Conservation (phyloP, 2,888 invertebrate species). For the Eugnorisma glareosa region DNA sequence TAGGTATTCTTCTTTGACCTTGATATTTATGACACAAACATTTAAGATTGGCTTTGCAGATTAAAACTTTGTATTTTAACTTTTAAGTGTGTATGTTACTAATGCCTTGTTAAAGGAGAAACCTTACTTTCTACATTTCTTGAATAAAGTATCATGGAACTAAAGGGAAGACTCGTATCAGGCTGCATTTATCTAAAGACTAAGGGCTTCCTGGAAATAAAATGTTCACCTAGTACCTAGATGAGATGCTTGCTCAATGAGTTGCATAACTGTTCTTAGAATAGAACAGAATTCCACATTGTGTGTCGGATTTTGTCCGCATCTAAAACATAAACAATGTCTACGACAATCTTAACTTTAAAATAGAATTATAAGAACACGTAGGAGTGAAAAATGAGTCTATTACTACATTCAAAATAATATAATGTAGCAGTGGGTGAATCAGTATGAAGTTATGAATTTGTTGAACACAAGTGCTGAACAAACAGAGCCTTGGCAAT, state of each 20-base stretch:
- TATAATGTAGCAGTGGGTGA: slow-evolving; percentile 38
- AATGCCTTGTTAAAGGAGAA: slow-evolving; percentile 42
- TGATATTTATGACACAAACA: slow-evolving; percentile 82
- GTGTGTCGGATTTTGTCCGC: slow-evolving; percentile 43
- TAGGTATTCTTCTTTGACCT: slow-evolving; percentile 78
- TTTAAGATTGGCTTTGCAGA: slow-evolving; percentile 74
- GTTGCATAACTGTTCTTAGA: slow-evolving; percentile 62
- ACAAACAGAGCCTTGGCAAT: slow-evolving; percentile 76
- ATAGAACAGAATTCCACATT: slow-evolving; percentile 49
- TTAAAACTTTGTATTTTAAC: slow-evolving; percentile 68
- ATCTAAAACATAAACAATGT: slow-evolving; percentile 44
- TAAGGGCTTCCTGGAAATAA: slow-evolving; percentile 51
- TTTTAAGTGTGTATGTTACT: slow-evolving; percentile 50
- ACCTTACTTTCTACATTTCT: slow-evolving; percentile 27
- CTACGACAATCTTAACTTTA: slow-evolving; percentile 37
- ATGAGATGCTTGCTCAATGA: slow-evolving; percentile 53
- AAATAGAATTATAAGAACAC: slow-evolving; percentile 45
- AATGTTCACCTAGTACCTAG: slow-evolving; percentile 45
- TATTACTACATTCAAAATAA: slow-evolving; percentile 23
- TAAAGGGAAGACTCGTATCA: not conserved
- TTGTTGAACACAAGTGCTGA: slow-evolving; percentile 71
- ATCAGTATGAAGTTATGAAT: slow-evolving; percentile 64
- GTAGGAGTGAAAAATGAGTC: slow-evolving; percentile 39
- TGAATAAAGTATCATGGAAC: not conserved
- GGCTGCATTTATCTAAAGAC: slow-evolving; percentile 31